A percentile compares a stretch with the other conserved stretches of the same genome.
phyloP scores from a whole-genome alignment of 1,140 invertebrate genomes.

The Trissolcus basalis region DNA sequence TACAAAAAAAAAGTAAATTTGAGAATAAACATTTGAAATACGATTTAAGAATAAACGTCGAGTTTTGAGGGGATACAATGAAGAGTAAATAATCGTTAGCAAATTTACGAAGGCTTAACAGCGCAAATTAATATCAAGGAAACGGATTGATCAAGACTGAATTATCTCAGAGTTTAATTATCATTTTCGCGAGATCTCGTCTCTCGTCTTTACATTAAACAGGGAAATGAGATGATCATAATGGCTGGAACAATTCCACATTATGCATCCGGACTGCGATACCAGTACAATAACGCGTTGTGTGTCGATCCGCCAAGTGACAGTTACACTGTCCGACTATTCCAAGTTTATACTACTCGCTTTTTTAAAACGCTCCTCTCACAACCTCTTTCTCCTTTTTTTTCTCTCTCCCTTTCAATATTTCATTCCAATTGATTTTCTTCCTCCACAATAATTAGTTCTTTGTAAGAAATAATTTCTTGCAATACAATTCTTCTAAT shows the following conservation, averaged over 20 bases:
- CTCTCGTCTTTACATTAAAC: slow-evolving; percentile 1
- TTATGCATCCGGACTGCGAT: slow-evolving; percentile 10
- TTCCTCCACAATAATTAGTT: no score
- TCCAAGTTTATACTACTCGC: slow-evolving; percentile 8
- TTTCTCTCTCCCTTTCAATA: no score
- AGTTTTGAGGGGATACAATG: no score
- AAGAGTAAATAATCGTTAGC: neutral
- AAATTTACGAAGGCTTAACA: neutral
- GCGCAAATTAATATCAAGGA: slow-evolving; percentile 15
- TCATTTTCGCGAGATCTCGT: slow-evolving; percentile 5
- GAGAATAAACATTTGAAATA: no score
- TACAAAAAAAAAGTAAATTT: no score
- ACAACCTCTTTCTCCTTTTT: neutral
- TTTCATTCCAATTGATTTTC: no score
- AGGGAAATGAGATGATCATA: slow-evolving; percentile 17
- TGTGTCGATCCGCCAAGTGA: slow-evolving; percentile 21
- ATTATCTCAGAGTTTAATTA: slow-evolving; percentile 24
- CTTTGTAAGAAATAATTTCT: no score
- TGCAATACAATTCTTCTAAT: no score
- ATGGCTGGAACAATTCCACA: slow-evolving; percentile 19
- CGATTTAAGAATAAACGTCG: no score
- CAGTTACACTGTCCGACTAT: slow-evolving; percentile 22
- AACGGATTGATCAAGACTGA: slow-evolving; percentile 17
- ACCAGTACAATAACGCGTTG: slow-evolving; percentile 25
- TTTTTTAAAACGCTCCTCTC: neutral